Evolutionary conservation across 2,888 invertebrate species (phyloP).

Genomic region (Diloba caeruleocephala): DNA sequence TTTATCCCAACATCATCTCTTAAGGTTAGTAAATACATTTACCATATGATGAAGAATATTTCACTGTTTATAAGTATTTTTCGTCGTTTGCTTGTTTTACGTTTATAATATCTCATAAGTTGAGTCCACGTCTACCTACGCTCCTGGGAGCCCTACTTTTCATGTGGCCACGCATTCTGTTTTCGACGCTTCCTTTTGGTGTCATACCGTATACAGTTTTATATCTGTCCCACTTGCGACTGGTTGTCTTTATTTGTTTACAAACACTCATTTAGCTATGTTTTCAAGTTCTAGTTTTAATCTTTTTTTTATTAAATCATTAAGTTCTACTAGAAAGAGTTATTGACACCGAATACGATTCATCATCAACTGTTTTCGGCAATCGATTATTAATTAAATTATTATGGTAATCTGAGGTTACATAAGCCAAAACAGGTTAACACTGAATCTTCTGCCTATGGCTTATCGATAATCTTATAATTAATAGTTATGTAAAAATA

Average conservation of each 20-base stretch:
- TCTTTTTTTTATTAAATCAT: constrained; percentile 8
- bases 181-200: constrained; percentile 34
- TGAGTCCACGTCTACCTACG: constrained; percentile 65
- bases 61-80: no score
- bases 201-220: constrained; percentile 23
- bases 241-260: constrained; percentile 22
- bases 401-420: constrained; percentile 39
- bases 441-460: constrained; percentile 34
- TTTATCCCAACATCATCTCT: no score
- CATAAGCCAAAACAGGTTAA: constrained; percentile 22
- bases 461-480: constrained; percentile 50
- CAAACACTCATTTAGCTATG: constrained; percentile 14
- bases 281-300: neutral
- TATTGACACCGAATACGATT: constrained; percentile 10
- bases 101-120: constrained; percentile 38
- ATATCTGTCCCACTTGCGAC: constrained; percentile 27
- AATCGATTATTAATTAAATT: constrained; percentile 40
- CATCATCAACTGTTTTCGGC: constrained; percentile 31
- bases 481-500: constrained; percentile 41
- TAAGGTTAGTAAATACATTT: no score
- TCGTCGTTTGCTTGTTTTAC: no score
- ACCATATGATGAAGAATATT: no score
- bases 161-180: constrained; percentile 42
- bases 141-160: constrained; percentile 61
- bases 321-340: constrained; percentile 9